Evolutionary conservation across 2,113 vertebrate species (phyloP).

Genomic region (Condylura cristata): DNA sequence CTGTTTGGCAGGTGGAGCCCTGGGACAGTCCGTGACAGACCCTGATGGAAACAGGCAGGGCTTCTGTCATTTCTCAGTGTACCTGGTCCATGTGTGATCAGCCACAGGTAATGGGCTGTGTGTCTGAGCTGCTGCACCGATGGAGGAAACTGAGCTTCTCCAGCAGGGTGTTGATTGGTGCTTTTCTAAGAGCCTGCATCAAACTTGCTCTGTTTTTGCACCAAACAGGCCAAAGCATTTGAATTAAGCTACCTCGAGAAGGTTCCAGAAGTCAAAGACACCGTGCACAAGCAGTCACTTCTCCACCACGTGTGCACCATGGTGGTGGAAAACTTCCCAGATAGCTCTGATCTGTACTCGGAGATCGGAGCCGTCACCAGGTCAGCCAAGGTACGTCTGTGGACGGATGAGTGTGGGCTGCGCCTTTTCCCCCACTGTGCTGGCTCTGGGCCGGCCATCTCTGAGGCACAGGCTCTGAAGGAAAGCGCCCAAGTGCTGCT

Average conservation of each 20-base stretch:
- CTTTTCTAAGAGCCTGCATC: background rate
- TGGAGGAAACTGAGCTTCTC: background rate
- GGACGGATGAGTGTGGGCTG: background rate
- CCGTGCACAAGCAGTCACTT: conserved; percentile 97
- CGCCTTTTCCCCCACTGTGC: background rate
- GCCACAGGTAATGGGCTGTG: background rate
- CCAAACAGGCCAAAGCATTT: conserved; percentile 95
- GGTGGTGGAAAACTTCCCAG: conserved; percentile 97
- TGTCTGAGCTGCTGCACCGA: background rate
- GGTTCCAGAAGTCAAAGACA: conserved; percentile 99
- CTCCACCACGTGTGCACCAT: conserved; percentile 96
- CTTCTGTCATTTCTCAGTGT: background rate
- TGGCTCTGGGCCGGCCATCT: background rate
- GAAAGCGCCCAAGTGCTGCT: background rate
- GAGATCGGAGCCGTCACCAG: conserved; percentile 97
- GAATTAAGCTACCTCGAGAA: conserved; percentile 99
- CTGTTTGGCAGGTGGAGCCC: background rate
- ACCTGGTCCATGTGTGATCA: background rate
- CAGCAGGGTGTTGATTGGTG: background rate
- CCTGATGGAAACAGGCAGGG: background rate
- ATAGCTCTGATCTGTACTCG: conserved; percentile 97
- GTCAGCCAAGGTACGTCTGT: conserved; percentile 93
- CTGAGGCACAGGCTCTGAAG: background rate
- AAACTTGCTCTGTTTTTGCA: background rate
- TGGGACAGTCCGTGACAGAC: background rate